Conservation (phyloP, 2,113 vertebrate genomes). For the Hemibagrus wyckioides region DNA sequence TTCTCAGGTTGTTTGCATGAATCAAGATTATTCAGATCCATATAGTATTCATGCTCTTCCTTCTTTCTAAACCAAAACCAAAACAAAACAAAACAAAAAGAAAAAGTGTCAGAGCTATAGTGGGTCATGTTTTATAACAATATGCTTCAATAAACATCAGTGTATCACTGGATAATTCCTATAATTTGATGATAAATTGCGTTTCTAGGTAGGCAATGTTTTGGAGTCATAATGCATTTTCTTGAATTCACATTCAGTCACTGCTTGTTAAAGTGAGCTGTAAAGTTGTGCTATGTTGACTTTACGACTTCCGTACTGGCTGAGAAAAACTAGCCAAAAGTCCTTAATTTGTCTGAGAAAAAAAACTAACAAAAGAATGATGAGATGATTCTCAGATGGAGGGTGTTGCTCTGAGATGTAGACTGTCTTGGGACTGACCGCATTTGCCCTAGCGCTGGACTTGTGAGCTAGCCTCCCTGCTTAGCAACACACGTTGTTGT, state of each 20-base stretch:
- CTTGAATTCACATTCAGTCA: slow-evolving; percentile 17
- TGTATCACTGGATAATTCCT: neutral
- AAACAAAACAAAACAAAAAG: neutral
- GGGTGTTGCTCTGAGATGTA: slow-evolving; percentile 50
- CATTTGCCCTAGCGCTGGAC: slow-evolving; percentile 13
- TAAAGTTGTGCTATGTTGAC: slow-evolving; percentile 52
- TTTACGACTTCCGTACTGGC: slow-evolving; percentile 58
- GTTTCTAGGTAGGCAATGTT: neutral
- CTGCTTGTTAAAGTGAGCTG: slow-evolving; percentile 51
- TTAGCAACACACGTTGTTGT: slow-evolving; percentile 68
- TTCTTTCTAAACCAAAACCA: slow-evolving; percentile 7
- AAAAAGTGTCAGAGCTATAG: neutral
- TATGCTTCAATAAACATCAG: neutral
- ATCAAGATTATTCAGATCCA: slow-evolving; percentile 23
- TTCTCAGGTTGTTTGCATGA: slow-evolving; percentile 34
- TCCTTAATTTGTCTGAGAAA: slow-evolving; percentile 35
- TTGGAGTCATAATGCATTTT: slow-evolving; percentile 14
- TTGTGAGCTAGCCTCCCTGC: slow-evolving; percentile 52
- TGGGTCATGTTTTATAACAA: neutral
- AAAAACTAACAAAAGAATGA: slow-evolving; percentile 21
- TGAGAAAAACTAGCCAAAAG: slow-evolving; percentile 61
- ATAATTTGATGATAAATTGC: slow-evolving; percentile 1
- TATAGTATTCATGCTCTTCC: slow-evolving; percentile 6
- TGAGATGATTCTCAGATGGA: slow-evolving; percentile 21
- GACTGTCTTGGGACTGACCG: slow-evolving; percentile 8